Conservation (phyloP, 2,113 vertebrate genomes). For the Eonycteris spelaea region DNA sequence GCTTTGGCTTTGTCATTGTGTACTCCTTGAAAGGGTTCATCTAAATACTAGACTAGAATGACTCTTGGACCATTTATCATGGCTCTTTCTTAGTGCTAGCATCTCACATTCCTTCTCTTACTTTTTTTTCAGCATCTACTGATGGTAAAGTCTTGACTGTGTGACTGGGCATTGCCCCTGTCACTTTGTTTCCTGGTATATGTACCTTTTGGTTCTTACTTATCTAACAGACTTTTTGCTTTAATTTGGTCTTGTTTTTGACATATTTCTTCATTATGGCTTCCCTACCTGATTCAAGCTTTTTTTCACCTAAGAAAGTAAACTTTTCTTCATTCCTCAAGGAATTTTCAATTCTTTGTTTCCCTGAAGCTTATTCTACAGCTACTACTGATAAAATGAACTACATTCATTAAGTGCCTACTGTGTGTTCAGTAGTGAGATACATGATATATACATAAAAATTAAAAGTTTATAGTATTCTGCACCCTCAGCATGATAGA, state of each 20-base stretch:
- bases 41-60: background rate
- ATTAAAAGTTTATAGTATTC: background rate
- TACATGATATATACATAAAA: background rate
- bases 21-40: background rate
- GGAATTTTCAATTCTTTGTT: background rate
- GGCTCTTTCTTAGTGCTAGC: background rate
- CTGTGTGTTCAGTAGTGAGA: background rate
- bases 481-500: background rate
- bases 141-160: background rate
- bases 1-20: background rate
- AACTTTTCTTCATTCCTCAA: background rate
- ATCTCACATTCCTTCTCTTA: background rate
- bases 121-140: background rate
- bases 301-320: background rate
- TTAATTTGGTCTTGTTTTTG: background rate
- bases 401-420: background rate
- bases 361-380: background rate
- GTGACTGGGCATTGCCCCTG: background rate
- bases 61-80: background rate
- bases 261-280: background rate
- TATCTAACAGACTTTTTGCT: background rate
- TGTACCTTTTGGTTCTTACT: background rate
- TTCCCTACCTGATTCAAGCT: background rate
- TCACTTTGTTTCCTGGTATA: background rate
- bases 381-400: background rate